Evolutionary conservation across 2,888 invertebrate genomes (phyloP), one percentile per base, ranked within the genome.

Genomic region (Ecliptopera silaceata): DNA sequence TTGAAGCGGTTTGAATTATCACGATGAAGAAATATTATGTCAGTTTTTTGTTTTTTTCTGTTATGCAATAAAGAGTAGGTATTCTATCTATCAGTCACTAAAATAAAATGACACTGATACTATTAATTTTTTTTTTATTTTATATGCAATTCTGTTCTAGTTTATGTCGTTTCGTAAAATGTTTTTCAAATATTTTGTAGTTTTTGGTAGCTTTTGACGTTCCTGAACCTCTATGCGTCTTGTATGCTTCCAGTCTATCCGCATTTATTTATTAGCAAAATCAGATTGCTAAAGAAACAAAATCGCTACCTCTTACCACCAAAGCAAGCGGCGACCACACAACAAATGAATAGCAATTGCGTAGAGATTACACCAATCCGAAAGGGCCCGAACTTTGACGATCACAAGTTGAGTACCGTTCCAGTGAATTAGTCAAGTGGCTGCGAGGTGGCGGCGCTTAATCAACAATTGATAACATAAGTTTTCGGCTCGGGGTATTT

Each of bases 311-410:
- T 32, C 49, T 29, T 12, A 6, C 11, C 34, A 66, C 46, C 4
- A 17, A 39, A 4, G 26, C 60, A 5, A 12, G 3, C n/a, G 38
- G 51, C 38, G 11, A 12, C 50, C 58, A 56, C 47, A 82, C 82
- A 86, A 88, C 80, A 88, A 88, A 89, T 86, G 89, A 82, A 84
- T 75, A 77, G 85, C 84, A 86, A 86, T 89, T 77, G 80, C 70
- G 79, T 73, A 76, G 80, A 84, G 86, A 88, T 89, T 88, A 86
- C 79, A 72, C 75, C 83, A 77, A 85, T 85, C 72, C 79, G 79
- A 75, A 75, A 77, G 82, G 77, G 74, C 52, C 70, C 22, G 65
- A 80, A 83, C 74, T 82, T 80, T 64, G 60, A 59, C 74, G 73
- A 77, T 76, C 77, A 73, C 74, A 49, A 59, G 20, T 47, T 38